Conservation (phyloP, 2,113 vertebrate species). For the Anhinga rufa region DNA sequence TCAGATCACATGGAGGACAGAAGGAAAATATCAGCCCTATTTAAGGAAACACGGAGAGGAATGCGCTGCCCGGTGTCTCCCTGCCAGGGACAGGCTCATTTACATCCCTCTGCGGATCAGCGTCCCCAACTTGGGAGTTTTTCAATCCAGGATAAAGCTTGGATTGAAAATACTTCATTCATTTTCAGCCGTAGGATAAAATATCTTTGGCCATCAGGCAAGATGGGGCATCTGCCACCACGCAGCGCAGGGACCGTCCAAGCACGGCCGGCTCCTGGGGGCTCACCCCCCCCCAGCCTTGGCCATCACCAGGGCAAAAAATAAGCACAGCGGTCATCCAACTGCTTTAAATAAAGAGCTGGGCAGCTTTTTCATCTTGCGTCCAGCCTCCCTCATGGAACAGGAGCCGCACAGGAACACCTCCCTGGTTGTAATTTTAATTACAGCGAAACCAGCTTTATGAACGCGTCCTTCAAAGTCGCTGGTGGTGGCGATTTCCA, state of each 20-base stretch:
- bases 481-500: background rate
- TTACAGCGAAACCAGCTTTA: background rate
- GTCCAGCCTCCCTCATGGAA: background rate
- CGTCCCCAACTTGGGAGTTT: background rate
- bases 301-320: background rate
- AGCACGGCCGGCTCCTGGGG: background rate
- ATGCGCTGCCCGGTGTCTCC: background rate
- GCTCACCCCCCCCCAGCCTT: background rate
- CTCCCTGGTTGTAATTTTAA: background rate
- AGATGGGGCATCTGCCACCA: background rate
- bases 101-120: background rate
- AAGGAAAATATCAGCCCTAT: background rate
- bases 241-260: background rate
- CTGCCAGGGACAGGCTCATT: background rate
- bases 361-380: too few relatives aligned
- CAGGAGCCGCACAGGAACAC: background rate
- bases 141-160: background rate
- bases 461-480: rapidly evolving
- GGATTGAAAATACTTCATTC: background rate
- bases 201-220: too few relatives aligned
- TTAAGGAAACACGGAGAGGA: background rate
- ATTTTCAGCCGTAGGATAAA: background rate
- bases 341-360: background rate
- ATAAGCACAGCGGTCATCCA: too few relatives aligned
- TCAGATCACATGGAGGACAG: background rate